These are phyloP conservation scores for Polydrusus pterygomalis DNA, from an alignment of 2,888 invertebrate species.

Conservation along the genomic window DNA sequence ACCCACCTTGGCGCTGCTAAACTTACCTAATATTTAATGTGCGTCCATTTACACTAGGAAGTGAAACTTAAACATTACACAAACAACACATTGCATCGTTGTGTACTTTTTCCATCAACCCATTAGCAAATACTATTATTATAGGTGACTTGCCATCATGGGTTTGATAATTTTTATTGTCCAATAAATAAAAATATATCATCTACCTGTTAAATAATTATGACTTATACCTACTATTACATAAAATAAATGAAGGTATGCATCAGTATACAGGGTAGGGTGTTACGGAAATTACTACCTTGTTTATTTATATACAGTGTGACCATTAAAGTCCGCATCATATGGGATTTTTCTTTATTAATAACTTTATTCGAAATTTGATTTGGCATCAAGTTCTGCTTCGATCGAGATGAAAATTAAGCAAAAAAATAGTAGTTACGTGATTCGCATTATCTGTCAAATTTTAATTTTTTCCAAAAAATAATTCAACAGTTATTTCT, in stretches of 20 bases:
- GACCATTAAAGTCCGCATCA: no score
- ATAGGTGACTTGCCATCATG: neutral
- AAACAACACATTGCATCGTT: conserved; percentile 18
- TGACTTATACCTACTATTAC: neutral
- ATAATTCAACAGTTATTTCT: no score
- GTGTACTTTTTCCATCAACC: neutral
- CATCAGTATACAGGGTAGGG: no score
- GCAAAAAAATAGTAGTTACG: no score
- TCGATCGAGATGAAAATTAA: no score
- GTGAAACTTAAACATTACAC: conserved; percentile 16
- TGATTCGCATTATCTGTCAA: no score
- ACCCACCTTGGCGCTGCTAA: neutral
- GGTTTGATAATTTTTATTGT: conserved; percentile 17
- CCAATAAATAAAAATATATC: neutral
- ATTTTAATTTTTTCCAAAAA: no score
- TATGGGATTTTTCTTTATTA: no score
- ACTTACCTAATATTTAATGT: neutral
- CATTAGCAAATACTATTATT: conserved; percentile 11
- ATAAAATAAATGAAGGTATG: neutral
- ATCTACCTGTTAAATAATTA: neutral
- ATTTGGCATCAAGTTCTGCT: no score
- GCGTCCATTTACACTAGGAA: conserved; percentile 1
- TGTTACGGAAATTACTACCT: no score
- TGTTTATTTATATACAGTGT: no score
- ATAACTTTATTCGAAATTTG: no score